A percentile compares a stretch with the other conserved stretches of the same genome.
phyloP scores from a whole-genome alignment of 1,140 invertebrate species.

The Pemphigus obesinymphae region DNA sequence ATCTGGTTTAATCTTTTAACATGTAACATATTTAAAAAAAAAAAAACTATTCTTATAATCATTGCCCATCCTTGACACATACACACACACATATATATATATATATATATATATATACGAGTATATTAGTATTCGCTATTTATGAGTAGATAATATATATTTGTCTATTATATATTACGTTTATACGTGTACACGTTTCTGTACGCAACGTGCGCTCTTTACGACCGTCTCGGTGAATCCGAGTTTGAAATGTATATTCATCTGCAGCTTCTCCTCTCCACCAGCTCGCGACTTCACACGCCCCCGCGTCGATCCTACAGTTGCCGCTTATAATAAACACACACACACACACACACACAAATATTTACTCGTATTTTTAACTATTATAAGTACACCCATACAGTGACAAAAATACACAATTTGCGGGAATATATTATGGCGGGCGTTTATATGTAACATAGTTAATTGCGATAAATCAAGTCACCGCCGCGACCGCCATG shows the following conservation, averaged over 20 bases:
- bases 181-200: not conserved
- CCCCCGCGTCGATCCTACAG: not conserved
- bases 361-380: not conserved
- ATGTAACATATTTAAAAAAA: too few relatives aligned
- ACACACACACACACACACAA: not conserved
- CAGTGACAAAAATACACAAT: not conserved
- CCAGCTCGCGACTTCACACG: not conserved
- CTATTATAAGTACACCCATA: not conserved
- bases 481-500: not conserved
- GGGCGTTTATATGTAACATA: too few relatives aligned
- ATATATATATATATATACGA: not conserved
- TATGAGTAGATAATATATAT: too few relatives aligned
- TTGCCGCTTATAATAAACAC: not conserved
- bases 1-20: too few relatives aligned
- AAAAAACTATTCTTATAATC: too few relatives aligned
- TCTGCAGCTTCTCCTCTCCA: not conserved
- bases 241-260: slow-evolving; percentile 20
- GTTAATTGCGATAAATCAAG: slow-evolving; percentile 34
- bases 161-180: not conserved
- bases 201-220: not conserved
- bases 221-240: slow-evolving; percentile 8
- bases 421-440: not conserved
- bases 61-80: not conserved
- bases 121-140: too few relatives aligned
- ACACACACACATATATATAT: not conserved